Evolutionary conservation across 2,797 vertebrate genomes (phyloP).

Genomic region (Buphagus erythrorhynchus): DNA sequence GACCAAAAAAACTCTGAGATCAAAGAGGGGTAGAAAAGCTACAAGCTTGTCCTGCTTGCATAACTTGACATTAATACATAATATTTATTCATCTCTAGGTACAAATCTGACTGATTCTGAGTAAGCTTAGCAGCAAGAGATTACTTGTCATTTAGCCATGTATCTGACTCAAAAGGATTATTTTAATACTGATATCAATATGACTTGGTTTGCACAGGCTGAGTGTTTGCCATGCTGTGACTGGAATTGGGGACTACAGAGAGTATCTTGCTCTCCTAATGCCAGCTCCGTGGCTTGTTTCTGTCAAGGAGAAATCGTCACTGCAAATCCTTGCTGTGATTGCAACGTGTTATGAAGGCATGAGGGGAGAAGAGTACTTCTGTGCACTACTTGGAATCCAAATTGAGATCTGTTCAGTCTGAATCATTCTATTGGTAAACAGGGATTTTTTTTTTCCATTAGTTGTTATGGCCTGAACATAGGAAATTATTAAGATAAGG

Average conservation of each 20-base stretch:
- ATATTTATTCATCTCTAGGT: background rate
- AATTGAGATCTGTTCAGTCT: background rate
- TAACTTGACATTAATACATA: background rate
- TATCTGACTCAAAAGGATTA: conserved; percentile 6
- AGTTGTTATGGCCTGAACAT: background rate
- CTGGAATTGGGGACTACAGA: background rate
- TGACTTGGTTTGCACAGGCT: background rate
- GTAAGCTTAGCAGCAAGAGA: background rate
- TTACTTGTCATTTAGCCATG: background rate
- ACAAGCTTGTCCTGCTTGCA: background rate
- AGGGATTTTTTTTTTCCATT: background rate
- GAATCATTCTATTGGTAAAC: background rate
- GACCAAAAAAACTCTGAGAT: background rate
- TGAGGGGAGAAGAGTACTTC: background rate
- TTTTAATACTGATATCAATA: conserved; percentile 15
- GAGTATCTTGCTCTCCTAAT: background rate
- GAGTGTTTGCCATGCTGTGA: background rate
- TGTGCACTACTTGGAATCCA: background rate
- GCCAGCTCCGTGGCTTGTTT: background rate
- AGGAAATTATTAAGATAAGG: background rate
- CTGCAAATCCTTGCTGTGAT: background rate
- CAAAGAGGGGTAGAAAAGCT: background rate
- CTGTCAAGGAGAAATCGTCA: background rate
- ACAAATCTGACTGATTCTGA: background rate
- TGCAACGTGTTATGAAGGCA: background rate